Percentiles rank a stretch among this genome's conserved stretches.
These are phyloP conservation scores for Agonopterix heracliana DNA, from an alignment of 2,888 invertebrate genomes.

Conservation along the genomic window DNA sequence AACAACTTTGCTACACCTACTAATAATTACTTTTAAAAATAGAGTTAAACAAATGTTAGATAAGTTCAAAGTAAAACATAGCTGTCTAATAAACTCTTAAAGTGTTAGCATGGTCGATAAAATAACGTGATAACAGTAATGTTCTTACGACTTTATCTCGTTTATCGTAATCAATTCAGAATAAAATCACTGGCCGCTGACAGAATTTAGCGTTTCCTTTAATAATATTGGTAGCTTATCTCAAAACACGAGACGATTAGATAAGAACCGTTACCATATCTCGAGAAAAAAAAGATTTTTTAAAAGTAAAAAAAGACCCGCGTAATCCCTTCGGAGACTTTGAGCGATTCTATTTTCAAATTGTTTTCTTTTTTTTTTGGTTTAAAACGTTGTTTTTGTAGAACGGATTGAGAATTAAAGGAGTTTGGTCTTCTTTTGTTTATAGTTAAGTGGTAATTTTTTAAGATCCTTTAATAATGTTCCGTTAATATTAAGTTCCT, in stretches of 20 bases:
- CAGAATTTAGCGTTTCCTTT: constrained; percentile 26
- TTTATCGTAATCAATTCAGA: constrained; percentile 3
- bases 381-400: neutral
- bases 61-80: too few species aligned
- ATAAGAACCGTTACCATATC: constrained; percentile 43
- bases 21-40: too few species aligned
- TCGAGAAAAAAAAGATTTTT: constrained; percentile 26
- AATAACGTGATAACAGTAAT: neutral
- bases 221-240: constrained; percentile 53
- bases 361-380: constrained; percentile 1
- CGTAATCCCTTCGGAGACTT: constrained; percentile 2
- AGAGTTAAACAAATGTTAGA: too few species aligned
- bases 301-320: constrained; percentile 18
- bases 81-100: too few species aligned
- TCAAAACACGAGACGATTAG: constrained; percentile 48
- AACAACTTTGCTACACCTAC: too few species aligned
- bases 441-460: neutral
- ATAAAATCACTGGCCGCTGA: constrained; percentile 17
- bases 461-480: neutral
- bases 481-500: neutral
- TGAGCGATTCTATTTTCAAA: constrained; percentile 2
- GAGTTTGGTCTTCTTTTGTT: constrained; percentile 1
- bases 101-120: neutral
- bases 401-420: constrained; percentile 1
- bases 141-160: constrained; percentile 1